These are phyloP conservation scores for Dryocosmus kuriphilus DNA, from an alignment of 2,888 invertebrate species.

Conservation along the genomic window DNA sequence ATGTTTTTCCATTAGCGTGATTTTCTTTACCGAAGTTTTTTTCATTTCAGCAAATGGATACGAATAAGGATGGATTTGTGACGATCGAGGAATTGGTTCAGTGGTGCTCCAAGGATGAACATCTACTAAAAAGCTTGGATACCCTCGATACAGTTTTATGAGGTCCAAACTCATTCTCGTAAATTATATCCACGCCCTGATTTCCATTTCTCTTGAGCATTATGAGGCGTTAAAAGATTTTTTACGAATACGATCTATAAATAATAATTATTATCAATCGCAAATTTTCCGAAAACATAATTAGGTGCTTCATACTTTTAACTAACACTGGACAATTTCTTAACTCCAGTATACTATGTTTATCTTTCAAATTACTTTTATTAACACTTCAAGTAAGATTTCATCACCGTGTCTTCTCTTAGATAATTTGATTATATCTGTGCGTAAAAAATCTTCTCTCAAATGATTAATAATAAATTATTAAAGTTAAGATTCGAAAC, in stretches of 20 bases:
- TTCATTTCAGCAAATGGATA: constrained; percentile 85
- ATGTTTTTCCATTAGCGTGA: neutral
- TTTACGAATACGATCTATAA: constrained; percentile 16
- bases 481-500: neutral
- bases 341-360: too few species aligned
- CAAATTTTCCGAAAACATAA: too few species aligned
- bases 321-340: too few species aligned
- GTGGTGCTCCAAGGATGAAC: constrained; percentile 88
- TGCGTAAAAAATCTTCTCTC: neutral
- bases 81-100: constrained; percentile 89
- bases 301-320: too few species aligned
- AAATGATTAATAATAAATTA: neutral
- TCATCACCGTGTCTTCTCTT: neutral
- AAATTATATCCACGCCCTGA: neutral
- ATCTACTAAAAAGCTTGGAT: constrained; percentile 84
- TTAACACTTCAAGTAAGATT: neutral
- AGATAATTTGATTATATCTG: neutral
- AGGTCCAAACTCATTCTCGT: constrained; percentile 66
- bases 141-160: constrained; percentile 88
- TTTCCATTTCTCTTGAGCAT: constrained; percentile 28
- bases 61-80: constrained; percentile 89
- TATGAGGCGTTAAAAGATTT: constrained; percentile 17
- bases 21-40: constrained; percentile 31
- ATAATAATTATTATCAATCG: neutral
- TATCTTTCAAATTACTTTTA: neutral